phyloP scores from a whole-genome alignment of 1,140 invertebrate species.

The Drosophila ogumai region DNA sequence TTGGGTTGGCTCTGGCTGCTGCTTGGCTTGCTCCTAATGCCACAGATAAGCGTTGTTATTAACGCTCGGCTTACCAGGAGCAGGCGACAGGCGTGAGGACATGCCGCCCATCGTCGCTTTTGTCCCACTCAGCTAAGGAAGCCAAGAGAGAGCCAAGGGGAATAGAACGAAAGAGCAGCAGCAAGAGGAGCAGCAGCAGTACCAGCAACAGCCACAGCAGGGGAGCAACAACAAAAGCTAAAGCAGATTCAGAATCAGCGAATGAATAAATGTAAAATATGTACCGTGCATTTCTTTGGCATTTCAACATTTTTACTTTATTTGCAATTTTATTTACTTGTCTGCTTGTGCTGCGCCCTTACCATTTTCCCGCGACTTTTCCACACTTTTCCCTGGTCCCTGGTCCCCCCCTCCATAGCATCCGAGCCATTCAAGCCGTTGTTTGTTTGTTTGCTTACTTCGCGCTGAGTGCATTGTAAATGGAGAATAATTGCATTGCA shows the following conservation, averaged over 20 bases:
- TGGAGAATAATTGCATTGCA: constrained; percentile 79
- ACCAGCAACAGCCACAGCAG: constrained; percentile 13
- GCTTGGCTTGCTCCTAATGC: constrained; percentile 78
- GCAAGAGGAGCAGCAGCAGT: background rate
- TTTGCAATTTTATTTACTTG: constrained; percentile 82
- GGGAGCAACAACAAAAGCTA: constrained; percentile 21
- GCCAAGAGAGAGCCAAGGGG: constrained; percentile 5
- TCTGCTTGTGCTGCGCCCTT: constrained; percentile 48
- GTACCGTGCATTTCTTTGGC: constrained; percentile 81
- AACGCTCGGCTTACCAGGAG: constrained; percentile 81
- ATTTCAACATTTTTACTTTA: constrained; percentile 81
- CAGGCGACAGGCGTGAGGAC: constrained; percentile 56
- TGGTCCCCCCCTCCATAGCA: background rate
- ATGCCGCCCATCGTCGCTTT: constrained; percentile 55
- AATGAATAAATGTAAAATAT: constrained; percentile 83
- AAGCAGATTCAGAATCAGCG: constrained; percentile 56
- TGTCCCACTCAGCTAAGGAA: constrained; percentile 45
- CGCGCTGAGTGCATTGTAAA: constrained; percentile 79
- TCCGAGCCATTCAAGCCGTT: constrained; percentile 54
- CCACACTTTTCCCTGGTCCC: constrained; percentile 4
- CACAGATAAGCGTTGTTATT: constrained; percentile 83
- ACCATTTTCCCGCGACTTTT: constrained; percentile 9
- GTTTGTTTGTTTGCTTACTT: constrained; percentile 61
- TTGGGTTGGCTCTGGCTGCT: constrained; percentile 30
- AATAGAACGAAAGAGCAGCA: constrained; percentile 23